Percentiles rank a stretch among this genome's conserved stretches.
Evolutionary conservation across 2,888 invertebrate species (phyloP).

Genomic region (Petrolisthes cinctipes): DNA sequence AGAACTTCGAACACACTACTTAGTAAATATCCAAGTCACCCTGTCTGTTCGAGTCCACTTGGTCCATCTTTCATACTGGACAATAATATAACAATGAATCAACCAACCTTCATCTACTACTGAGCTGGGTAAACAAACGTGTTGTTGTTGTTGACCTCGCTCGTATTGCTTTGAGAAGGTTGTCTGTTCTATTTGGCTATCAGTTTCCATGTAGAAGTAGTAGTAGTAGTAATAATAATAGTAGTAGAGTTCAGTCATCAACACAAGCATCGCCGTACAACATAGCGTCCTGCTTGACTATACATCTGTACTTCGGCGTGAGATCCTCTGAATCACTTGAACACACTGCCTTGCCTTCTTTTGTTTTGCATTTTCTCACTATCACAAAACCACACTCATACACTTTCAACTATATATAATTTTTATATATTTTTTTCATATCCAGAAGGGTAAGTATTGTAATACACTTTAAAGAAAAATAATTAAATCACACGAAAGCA

Average conservation of each 20-base stretch:
- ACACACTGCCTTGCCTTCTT: constrained; percentile 10
- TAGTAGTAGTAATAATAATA: too few species aligned
- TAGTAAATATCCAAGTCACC: too few species aligned
- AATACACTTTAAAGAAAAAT: neutral
- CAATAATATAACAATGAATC: too few species aligned
- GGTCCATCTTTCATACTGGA: too few species aligned
- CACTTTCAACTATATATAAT: neutral
- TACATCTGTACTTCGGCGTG: neutral
- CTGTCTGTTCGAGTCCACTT: too few species aligned
- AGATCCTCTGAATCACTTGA: constrained; percentile 13
- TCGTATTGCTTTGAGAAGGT: too few species aligned
- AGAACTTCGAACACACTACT: too few species aligned
- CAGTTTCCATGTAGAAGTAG: neutral
- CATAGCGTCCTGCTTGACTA: constrained; percentile 5
- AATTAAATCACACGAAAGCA: constrained; percentile 3
- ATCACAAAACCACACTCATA: constrained; percentile 11
- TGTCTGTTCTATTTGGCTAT: neutral
- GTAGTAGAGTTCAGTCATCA: neutral
- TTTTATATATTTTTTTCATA: neutral
- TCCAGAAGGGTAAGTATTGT: neutral
- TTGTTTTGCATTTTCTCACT: neutral
- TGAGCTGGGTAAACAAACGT: too few species aligned
- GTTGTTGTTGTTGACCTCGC: too few species aligned
- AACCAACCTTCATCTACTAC: too few species aligned
- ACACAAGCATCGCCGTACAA: neutral